Base-by-base conservation (phyloP, 2,888 invertebrate species). In the Apoda limacodes region DNA sequence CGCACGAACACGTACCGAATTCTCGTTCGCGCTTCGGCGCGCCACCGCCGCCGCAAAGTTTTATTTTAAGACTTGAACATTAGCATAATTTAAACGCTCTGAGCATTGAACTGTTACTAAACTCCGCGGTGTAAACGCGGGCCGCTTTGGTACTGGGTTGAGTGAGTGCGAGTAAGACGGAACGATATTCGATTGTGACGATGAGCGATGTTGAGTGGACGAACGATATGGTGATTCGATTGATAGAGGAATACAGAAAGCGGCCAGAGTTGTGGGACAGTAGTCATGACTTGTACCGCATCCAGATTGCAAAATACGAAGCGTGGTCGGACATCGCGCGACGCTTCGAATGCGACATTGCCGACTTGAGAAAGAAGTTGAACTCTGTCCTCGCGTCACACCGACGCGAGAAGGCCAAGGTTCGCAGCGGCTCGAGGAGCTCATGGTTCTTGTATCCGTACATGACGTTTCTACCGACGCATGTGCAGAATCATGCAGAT, bases 381-480 rank as follows among this genome's bases (percentile, higher is more conserved):
- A 72, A 72, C 42, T 78, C 78, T 1, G 47, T 80, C 21, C 60
- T 78, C 40, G 80, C 78, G 2, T 80, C 78, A 22, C 64, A 74
- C 22, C 50, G 78, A 3, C 56, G 78, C 3, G 78, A 76, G 48
- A 70, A 69, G 41, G 45, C 48, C 25, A 70, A 66, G 40, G 59
- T 75, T 11, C 56, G 66, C 2, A 37, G 46, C 4, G 75, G 75
- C 1, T 60, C 57, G 4, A 46, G 46, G 4, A 64, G 70, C 1
- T 45, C 46, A 0, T 80, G 78, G 78, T 75, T 70, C 45, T 49
- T 76, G 27, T 80, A 78, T 34, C 47, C 51, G 0, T 40, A 66
- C 22, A 41, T 80, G 46, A 59, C 48, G 13, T 80, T 78, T 39
- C 37, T 76, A 33, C 66, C 68, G 2, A 60, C 43, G 5, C 70